A percentile compares a stretch with the other conserved stretches of the same genome.
These are phyloP conservation scores for Trichogramma pretiosum DNA, from an alignment of 1,140 invertebrate genomes.

Conservation along the genomic window DNA sequence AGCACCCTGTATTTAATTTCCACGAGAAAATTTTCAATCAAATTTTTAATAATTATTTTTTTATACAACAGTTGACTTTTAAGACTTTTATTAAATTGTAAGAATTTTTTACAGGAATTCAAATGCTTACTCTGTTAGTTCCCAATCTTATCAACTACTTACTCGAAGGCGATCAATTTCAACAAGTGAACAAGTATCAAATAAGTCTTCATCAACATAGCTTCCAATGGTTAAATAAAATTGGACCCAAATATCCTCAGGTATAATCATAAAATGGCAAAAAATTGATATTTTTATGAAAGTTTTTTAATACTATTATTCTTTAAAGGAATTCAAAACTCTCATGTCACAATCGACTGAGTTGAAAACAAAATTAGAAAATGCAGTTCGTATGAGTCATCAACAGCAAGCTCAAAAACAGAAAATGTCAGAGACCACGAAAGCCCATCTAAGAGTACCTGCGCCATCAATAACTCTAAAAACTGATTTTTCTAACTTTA, in stretches of 20 bases:
- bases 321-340: constrained; percentile 74
- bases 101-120: constrained; percentile 67
- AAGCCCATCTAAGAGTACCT: constrained; percentile 50
- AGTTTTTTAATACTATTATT: constrained; percentile 15
- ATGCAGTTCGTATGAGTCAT: constrained; percentile 70
- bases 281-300: background rate
- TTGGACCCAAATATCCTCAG: constrained; percentile 84
- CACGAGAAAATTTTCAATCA: too few relatives aligned
- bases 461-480: constrained; percentile 81
- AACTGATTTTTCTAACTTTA: constrained; percentile 93
- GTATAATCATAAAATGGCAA: constrained; percentile 38
- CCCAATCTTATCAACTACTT: constrained; percentile 82
- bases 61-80: too few relatives aligned
- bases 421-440: constrained; percentile 42
- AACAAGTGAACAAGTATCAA: constrained; percentile 54
- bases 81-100: too few relatives aligned
- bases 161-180: constrained; percentile 56
- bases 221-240: constrained; percentile 78
- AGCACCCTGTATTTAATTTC: too few relatives aligned
- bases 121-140: constrained; percentile 78
- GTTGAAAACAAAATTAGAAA: constrained; percentile 72
- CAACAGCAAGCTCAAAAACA: constrained; percentile 44
- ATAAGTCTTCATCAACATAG: constrained; percentile 74
- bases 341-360: constrained; percentile 76
- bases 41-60: too few relatives aligned